Percentiles rank a stretch among this genome's conserved stretches.
Conservation (phyloP, 2,797 vertebrate genomes). For the Moxostoma hubbsi region DNA sequence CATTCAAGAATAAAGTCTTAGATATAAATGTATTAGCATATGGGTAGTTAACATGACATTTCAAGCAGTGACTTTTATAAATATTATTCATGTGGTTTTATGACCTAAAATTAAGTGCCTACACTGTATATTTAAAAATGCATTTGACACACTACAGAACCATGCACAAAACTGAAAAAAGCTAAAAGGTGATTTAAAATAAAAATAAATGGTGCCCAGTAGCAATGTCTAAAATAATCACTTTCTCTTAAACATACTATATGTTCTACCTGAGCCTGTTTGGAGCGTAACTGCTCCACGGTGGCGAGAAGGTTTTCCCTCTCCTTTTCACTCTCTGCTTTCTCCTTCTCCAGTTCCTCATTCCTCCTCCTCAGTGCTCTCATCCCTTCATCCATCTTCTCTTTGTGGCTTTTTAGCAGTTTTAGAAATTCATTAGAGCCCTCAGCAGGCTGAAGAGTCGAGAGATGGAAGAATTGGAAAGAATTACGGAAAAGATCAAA, state of each 20-base stretch:
- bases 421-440: conserved; percentile 76
- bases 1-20: background rate
- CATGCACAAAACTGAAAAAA: too few relatives aligned
- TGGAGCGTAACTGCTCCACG: conserved; percentile 71
- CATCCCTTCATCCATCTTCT: conserved; percentile 77
- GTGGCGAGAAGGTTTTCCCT: conserved; percentile 67
- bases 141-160: too few relatives aligned
- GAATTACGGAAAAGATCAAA: background rate
- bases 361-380: conserved; percentile 74
- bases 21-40: background rate
- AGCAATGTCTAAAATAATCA: too few relatives aligned
- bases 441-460: conserved; percentile 68
- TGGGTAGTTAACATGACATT: too few relatives aligned
- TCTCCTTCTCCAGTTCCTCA: conserved; percentile 75
- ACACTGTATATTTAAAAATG: too few relatives aligned
- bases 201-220: too few relatives aligned
- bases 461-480: conserved; percentile 4
- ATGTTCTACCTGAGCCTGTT: conserved; percentile 68
- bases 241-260: background rate
- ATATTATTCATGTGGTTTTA: too few relatives aligned
- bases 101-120: too few relatives aligned
- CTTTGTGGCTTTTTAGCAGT: conserved; percentile 78
- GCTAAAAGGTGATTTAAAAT: too few relatives aligned
- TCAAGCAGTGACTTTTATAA: too few relatives aligned
- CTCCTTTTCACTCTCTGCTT: conserved; percentile 70